These are phyloP conservation scores for Ceratitis capitata DNA, from an alignment of 1,140 invertebrate species.

Conservation along the genomic window DNA sequence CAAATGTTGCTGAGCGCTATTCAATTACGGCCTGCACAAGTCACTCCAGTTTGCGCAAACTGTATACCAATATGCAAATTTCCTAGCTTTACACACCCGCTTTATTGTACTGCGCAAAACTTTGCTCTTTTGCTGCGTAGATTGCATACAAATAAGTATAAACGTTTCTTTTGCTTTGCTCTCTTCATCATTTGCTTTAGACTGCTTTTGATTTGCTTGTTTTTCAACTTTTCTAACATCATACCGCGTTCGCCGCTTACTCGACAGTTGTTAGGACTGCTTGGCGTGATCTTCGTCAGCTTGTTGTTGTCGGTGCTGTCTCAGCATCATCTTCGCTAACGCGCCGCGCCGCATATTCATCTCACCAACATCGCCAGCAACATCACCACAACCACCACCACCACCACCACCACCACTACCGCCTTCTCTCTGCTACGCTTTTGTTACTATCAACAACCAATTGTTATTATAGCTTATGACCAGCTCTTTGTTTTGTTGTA, in stretches of 20 bases:
- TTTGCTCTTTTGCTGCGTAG: background rate
- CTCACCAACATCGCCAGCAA: background rate
- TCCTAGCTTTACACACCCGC: no score
- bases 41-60: background rate
- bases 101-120: background rate
- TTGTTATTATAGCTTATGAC: conserved; percentile 2
- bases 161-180: background rate
- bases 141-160: background rate
- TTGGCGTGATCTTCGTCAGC: background rate
- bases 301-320: background rate
- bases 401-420: background rate
- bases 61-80: background rate
- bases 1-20: background rate
- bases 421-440: background rate
- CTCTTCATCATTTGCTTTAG: background rate
- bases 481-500: background rate
- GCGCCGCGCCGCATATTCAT: background rate
- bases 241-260: background rate
- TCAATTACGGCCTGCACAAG: background rate
- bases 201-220: background rate
- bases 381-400: background rate
- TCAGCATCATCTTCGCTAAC: background rate
- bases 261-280: background rate
- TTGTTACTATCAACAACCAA: background rate
- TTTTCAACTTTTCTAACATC: background rate